These are phyloP conservation scores for Lepidiolamprologus cunningtoni DNA, from an alignment of 2,113 vertebrate species.

Conservation along the genomic window DNA sequence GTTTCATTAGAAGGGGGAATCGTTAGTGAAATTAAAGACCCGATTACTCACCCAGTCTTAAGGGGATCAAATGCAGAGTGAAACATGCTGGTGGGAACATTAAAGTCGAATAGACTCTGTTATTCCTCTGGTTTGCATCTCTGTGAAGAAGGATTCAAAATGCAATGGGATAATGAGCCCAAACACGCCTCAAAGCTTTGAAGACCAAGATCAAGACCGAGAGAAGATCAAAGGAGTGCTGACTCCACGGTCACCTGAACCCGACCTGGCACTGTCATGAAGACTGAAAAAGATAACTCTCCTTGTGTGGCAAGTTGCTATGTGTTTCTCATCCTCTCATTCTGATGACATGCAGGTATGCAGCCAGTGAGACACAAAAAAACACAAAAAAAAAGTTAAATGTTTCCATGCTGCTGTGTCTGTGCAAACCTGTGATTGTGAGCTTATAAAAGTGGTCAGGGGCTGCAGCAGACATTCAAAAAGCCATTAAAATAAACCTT, in stretches of 20 bases:
- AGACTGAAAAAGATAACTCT: not conserved
- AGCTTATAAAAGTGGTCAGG: not conserved
- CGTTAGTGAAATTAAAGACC: not conserved
- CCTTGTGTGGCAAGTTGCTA: not conserved
- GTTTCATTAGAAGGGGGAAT: not conserved
- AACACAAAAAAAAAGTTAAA: not conserved
- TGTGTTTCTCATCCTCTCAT: not conserved
- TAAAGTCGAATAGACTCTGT: not conserved
- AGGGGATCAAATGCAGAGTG: not conserved
- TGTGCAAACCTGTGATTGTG: not conserved
- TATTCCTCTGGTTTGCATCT: not conserved
- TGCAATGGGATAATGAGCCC: not conserved
- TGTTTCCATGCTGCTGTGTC: not conserved
- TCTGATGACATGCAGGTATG: not conserved
- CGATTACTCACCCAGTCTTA: not conserved
- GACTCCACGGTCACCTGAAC: not conserved
- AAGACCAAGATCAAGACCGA: too few relatives aligned
- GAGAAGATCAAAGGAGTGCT: not conserved
- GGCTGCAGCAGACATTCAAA: not conserved
- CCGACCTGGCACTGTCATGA: not conserved
- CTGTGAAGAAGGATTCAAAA: not conserved
- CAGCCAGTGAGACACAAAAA: not conserved
- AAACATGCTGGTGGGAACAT: not conserved
- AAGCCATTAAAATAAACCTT: not conserved
- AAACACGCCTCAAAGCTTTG: not conserved